phyloP scores from a whole-genome alignment of 64 coral and sea anemone species.

The Pachyseris speciosa region DNA sequence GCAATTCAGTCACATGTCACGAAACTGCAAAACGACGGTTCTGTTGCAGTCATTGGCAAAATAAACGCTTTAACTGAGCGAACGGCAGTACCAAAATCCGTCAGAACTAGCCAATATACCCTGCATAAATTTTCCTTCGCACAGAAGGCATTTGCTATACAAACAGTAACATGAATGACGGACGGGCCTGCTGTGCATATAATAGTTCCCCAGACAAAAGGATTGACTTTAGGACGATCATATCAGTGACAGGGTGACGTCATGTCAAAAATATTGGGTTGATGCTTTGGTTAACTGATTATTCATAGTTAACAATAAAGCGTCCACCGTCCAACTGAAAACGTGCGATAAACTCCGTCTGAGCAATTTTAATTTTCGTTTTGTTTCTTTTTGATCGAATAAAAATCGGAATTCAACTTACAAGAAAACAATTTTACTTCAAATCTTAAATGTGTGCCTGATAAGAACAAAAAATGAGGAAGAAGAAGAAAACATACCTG shows the following conservation, averaged over 20 bases:
- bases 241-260: not conserved
- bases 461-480: no score
- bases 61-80: not conserved
- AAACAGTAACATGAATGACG: not conserved
- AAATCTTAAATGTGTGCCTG: no score
- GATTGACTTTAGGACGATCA: not conserved
- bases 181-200: not conserved
- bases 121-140: not conserved
- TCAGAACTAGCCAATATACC: not conserved
- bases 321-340: no score
- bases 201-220: not conserved
- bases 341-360: no score
- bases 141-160: conserved; percentile 32
- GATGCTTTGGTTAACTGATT: not conserved
- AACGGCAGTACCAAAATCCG: not conserved
- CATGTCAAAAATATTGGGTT: not conserved
- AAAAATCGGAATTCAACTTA: no score
- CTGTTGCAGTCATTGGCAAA: not conserved
- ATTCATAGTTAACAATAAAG: no score
- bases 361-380: no score
- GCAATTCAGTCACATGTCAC: conserved; percentile 12
- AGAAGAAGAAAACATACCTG: no score
- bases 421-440: no score
- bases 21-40: not conserved
- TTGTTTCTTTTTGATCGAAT: no score